phyloP scores from a whole-genome alignment of 2,113 vertebrate species.

The Cryptoleucopteryx plumbea region DNA sequence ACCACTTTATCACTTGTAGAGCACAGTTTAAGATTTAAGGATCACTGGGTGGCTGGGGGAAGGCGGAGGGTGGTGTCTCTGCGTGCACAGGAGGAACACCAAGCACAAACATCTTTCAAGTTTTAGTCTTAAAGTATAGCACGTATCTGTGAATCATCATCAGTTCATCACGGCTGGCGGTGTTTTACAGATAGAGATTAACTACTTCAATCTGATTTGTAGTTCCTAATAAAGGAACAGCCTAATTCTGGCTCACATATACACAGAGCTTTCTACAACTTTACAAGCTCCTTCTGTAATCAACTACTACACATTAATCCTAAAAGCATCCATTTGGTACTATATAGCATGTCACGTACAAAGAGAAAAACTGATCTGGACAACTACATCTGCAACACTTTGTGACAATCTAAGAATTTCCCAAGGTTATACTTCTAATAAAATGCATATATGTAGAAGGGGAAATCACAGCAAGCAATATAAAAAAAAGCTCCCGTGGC shows the following conservation, averaged over 20 bases:
- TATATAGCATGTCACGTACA: fast-evolving
- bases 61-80: fast-evolving
- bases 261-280: neutral
- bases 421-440: neutral
- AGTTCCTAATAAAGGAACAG: neutral
- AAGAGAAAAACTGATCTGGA: neutral
- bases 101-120: neutral
- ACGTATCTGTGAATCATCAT: neutral
- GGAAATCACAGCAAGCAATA: neutral
- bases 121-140: neutral
- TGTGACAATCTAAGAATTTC: neutral
- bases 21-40: neutral
- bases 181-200: neutral
- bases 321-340: neutral
- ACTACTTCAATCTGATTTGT: neutral
- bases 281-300: neutral
- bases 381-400: fast-evolving
- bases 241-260: neutral
- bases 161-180: fast-evolving
- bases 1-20: fast-evolving
- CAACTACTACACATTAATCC: neutral
- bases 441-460: neutral
- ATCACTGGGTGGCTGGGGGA: neutral
- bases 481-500: fast-evolving
- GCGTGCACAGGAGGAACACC: neutral